Evolutionary conservation across 2,888 invertebrate genomes (phyloP).

Genomic region (Archips crataeganus): DNA sequence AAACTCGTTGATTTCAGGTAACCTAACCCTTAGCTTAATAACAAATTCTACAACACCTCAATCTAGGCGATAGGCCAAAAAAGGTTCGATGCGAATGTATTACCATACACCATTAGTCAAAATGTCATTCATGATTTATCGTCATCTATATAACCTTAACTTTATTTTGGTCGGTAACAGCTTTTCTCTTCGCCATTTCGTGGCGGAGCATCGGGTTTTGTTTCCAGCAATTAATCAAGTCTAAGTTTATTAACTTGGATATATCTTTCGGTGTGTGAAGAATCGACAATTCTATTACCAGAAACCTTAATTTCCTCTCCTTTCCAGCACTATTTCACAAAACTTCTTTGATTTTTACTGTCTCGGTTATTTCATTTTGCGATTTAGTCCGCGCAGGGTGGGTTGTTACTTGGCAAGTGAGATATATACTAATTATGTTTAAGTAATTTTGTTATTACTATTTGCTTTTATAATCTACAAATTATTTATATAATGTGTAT

Average conservation of each 20-base stretch:
- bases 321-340: too few relatives aligned
- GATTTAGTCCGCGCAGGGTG: too few relatives aligned
- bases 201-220: background rate
- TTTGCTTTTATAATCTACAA: too few relatives aligned
- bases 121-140: constrained; percentile 28
- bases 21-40: background rate
- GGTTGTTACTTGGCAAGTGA: too few relatives aligned
- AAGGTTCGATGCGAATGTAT: constrained; percentile 5
- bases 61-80: constrained; percentile 11
- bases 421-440: too few relatives aligned
- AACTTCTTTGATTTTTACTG: too few relatives aligned
- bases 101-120: constrained; percentile 28
- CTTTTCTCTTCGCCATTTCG: constrained; percentile 8
- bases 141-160: constrained; percentile 19
- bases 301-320: too few relatives aligned
- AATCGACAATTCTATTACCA: too few relatives aligned
- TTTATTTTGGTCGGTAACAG: constrained; percentile 19
- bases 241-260: background rate
- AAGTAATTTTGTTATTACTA: too few relatives aligned
- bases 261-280: background rate
- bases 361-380: too few relatives aligned
- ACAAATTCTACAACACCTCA: background rate
- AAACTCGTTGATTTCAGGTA: too few relatives aligned
- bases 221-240: background rate
- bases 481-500: too few relatives aligned